Evolutionary conservation across 2,113 vertebrate genomes (phyloP), one percentile per base, ranked within the genome.

Genomic region (Casuarius casuarius): DNA sequence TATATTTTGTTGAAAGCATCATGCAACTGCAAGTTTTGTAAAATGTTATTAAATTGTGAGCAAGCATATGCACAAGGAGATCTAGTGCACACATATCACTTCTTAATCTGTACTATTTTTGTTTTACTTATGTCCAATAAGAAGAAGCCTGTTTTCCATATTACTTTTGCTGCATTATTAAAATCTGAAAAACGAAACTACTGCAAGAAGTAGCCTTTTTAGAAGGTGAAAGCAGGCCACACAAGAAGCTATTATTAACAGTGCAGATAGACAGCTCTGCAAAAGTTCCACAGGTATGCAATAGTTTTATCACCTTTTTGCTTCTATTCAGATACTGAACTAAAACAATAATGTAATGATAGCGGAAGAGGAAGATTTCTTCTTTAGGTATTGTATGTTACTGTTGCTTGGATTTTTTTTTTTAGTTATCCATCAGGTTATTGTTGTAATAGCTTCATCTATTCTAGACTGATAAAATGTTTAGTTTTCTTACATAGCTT

Each of bases 61-160:
- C 17, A 87, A 9, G 4, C 2, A 7, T 51, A 5, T 84, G 63
- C n/a, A 22, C 42, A 40, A 67, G 8, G 28, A 87, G 21, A 56
- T 18, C 6, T 87, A 26, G 4, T 62, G 8, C 38, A 31, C 3
- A 0, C 25, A 6, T 74, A 6, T 83, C 9, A 2, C 15, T 61
- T 83, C 13, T 62, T 80, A 78, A 56, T 51, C 14, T 86, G 8
- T 73, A 3, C 14, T 65, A 3, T 70, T 90, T 79, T 62, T 77
- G 17, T 10, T 93, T 93, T 38, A 38, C 17, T 68, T 83, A 7
- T 0, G 8, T 56, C 22, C 25, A 2, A 0, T 65, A 62, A 63
- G 61, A 62, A 63, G 61, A 29, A 1, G 1, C 7, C 7, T 68
- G 48, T 71, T 72, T 71, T 75, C 49, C 10, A 2, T 59, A 22